phyloP scores from a whole-genome alignment of 2,888 invertebrate genomes.

The Acronicta leporina region DNA sequence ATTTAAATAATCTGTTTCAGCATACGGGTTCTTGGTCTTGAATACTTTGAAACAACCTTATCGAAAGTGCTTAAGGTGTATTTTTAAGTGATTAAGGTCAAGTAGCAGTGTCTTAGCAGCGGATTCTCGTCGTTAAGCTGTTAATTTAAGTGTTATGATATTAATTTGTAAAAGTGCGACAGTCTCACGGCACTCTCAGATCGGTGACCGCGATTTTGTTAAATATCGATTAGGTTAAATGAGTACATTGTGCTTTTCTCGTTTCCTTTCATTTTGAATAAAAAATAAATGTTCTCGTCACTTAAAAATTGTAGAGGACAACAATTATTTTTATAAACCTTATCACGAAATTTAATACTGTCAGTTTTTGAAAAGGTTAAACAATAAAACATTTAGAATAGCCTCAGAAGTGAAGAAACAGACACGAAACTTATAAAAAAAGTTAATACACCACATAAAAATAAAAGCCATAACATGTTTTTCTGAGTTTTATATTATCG shows the following conservation, averaged over 20 bases:
- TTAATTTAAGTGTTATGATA: conserved; percentile 38
- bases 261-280: too few relatives aligned
- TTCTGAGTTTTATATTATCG: conserved; percentile 18
- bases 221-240: conserved; percentile 21
- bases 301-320: background rate
- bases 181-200: conserved; percentile 16
- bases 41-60: conserved; percentile 18
- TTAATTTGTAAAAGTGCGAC: conserved; percentile 34
- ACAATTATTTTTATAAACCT: background rate
- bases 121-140: conserved; percentile 30
- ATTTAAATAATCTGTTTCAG: conserved; percentile 1
- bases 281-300: too few relatives aligned
- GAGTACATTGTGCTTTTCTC: conserved; percentile 7
- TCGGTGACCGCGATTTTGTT: conserved; percentile 33
- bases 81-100: conserved; percentile 11
- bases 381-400: conserved; percentile 3
- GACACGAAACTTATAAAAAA: conserved; percentile 13
- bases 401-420: background rate
- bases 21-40: background rate
- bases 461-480: conserved; percentile 17
- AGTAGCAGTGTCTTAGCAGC: conserved; percentile 6
- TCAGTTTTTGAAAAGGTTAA: conserved; percentile 8
- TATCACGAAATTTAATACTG: conserved; percentile 11
- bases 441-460: conserved; percentile 19
- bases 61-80: background rate